phyloP scores from a whole-genome alignment of 2,888 invertebrate genomes.

The Subacronicta megacephala region DNA sequence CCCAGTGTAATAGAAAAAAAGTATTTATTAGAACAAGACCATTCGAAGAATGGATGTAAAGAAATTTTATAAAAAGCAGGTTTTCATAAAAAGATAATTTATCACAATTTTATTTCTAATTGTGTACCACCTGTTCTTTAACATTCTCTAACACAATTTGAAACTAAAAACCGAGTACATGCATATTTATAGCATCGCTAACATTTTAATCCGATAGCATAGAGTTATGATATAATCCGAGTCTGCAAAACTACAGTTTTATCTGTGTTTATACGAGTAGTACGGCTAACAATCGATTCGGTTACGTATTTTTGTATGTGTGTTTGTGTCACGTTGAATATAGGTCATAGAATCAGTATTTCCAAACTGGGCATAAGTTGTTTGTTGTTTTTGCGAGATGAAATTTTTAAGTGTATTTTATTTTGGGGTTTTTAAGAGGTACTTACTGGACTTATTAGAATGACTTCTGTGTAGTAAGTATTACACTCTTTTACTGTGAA shows the following conservation, averaged over 20 bases:
- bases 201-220: slow-evolving; percentile 46
- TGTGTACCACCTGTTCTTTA: too few species aligned
- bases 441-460: too few species aligned
- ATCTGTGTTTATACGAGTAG: slow-evolving; percentile 20
- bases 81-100: too few species aligned
- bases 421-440: too few species aligned
- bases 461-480: too few species aligned
- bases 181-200: slow-evolving; percentile 45
- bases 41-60: too few species aligned
- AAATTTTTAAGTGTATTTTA: neutral
- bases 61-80: too few species aligned
- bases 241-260: slow-evolving; percentile 24
- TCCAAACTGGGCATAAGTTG: neutral
- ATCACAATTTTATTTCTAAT: too few species aligned
- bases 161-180: slow-evolving; percentile 18
- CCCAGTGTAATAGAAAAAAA: too few species aligned
- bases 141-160: slow-evolving; percentile 4
- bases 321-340: slow-evolving; percentile 7
- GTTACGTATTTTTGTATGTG: slow-evolving; percentile 2
- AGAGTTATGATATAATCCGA: slow-evolving; percentile 47
- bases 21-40: too few species aligned
- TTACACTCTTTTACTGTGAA: too few species aligned
- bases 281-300: slow-evolving; percentile 19
- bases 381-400: neutral
- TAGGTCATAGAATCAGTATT: slow-evolving; percentile 32